These are phyloP conservation scores for Gymnocephalus cernua DNA, from an alignment of 2,113 vertebrate genomes.

Conservation along the genomic window DNA sequence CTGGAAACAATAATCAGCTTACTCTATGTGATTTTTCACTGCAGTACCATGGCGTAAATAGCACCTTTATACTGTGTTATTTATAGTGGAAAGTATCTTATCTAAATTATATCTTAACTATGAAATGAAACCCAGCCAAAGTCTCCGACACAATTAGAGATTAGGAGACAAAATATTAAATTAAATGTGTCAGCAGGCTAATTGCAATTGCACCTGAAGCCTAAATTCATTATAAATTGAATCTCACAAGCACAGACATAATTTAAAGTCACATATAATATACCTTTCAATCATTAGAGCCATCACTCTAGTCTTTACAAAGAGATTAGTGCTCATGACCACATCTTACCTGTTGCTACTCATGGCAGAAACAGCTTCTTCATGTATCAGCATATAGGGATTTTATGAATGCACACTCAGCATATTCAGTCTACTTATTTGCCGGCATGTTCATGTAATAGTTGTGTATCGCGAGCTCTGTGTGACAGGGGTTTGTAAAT, in stretches of 20 bases:
- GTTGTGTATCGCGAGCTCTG: not conserved
- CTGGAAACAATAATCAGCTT: not conserved
- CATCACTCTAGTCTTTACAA: not conserved
- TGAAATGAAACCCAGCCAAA: conserved; percentile 13
- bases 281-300: not conserved
- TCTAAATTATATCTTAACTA: conserved; percentile 42
- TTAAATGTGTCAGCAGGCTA: conserved; percentile 33
- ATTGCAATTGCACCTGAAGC: conserved; percentile 25
- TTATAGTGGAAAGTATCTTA: conserved; percentile 5
- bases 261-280: not conserved
- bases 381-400: not conserved
- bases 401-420: not conserved
- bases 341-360: not conserved
- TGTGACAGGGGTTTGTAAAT: not conserved
- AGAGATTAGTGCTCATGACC: not conserved
- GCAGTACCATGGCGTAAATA: not conserved
- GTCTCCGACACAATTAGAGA: conserved; percentile 22
- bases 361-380: not conserved
- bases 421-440: not conserved
- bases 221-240: conserved; percentile 24
- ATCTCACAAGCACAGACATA: conserved; percentile 3
- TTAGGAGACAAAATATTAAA: conserved; percentile 23
- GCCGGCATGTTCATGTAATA: not conserved
- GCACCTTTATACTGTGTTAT: not conserved
- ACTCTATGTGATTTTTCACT: not conserved